Conservation (phyloP, 2,888 invertebrate species). For the Dryobota labecula region DNA sequence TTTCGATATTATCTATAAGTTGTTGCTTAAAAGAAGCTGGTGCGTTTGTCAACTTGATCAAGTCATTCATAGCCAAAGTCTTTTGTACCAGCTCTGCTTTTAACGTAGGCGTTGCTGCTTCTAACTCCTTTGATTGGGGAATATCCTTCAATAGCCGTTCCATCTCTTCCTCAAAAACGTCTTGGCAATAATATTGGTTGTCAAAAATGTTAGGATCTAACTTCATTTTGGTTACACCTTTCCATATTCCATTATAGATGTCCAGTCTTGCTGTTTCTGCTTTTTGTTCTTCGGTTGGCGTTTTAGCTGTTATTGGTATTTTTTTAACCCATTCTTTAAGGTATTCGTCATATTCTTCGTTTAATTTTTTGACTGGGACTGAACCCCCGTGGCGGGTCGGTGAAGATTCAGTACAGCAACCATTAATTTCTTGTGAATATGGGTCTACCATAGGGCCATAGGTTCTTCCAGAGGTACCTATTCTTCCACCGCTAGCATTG, state of each 20-base stretch:
- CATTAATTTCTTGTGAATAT: constrained; percentile 6
- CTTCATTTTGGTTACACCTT: constrained; percentile 76
- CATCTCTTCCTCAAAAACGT: constrained; percentile 79
- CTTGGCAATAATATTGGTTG: constrained; percentile 77
- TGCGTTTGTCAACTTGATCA: constrained; percentile 61
- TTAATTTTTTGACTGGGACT: constrained; percentile 63
- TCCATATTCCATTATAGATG: constrained; percentile 77
- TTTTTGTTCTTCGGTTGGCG: constrained; percentile 62
- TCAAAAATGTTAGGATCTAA: constrained; percentile 71
- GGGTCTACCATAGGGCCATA: not conserved
- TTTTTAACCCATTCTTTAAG: constrained; percentile 75
- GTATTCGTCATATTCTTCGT: constrained; percentile 73
- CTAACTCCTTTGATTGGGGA: constrained; percentile 75
- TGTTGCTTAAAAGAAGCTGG: constrained; percentile 74
- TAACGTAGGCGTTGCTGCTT: constrained; percentile 69
- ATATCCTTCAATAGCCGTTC: constrained; percentile 76
- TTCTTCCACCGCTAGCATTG: not conserved
- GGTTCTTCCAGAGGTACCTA: not conserved
- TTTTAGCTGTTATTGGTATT: constrained; percentile 71
- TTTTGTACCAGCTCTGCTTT: constrained; percentile 77
- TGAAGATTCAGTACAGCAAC: not conserved
- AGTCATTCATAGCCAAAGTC: constrained; percentile 70
- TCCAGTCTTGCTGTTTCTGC: constrained; percentile 73
- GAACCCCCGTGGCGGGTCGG: not conserved
- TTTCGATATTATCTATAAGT: constrained; percentile 71